Conservation (phyloP, 1,140 invertebrate species). For the Hyles euphorbiae region DNA sequence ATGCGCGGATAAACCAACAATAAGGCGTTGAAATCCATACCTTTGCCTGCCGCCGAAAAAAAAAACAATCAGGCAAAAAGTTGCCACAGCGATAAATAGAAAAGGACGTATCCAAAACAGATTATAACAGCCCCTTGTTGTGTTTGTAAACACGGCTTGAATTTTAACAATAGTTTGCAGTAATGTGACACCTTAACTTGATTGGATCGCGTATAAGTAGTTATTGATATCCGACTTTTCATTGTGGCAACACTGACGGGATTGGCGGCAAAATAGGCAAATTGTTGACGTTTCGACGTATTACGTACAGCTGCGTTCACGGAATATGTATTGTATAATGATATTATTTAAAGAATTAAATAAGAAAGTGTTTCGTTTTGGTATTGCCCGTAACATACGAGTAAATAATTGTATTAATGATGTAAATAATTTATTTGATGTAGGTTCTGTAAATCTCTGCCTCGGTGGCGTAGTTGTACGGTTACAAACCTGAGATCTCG, state of each 20-base stretch:
- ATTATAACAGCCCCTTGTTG: slow-evolving; percentile 72
- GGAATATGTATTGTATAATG: too few relatives aligned
- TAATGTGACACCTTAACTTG: slow-evolving; percentile 68
- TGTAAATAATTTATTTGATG: too few relatives aligned
- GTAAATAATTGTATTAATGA: too few relatives aligned
- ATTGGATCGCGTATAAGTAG: slow-evolving; percentile 57
- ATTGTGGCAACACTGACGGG: slow-evolving; percentile 40
- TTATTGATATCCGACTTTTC: slow-evolving; percentile 59
- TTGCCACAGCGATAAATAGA: slow-evolving; percentile 61
- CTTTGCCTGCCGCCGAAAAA: slow-evolving; percentile 43
- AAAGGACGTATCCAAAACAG: slow-evolving; percentile 61
- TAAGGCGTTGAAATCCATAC: slow-evolving; percentile 69
- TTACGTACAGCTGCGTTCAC: slow-evolving; percentile 46
- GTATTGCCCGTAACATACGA: too few relatives aligned
- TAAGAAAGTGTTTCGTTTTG: too few relatives aligned
- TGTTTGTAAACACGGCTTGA: slow-evolving; percentile 69
- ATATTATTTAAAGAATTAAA: too few relatives aligned
- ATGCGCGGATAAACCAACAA: slow-evolving; percentile 61
- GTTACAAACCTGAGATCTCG: too few relatives aligned
- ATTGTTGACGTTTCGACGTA: slow-evolving; percentile 60
- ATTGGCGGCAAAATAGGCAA: slow-evolving; percentile 59
- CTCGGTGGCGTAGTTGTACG: too few relatives aligned
- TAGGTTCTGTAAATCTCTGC: too few relatives aligned
- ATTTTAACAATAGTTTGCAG: slow-evolving; percentile 43
- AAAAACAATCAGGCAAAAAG: slow-evolving; percentile 56